phyloP scores from a whole-genome alignment of 2,888 invertebrate genomes.

The Phrixothrix hirtus region DNA sequence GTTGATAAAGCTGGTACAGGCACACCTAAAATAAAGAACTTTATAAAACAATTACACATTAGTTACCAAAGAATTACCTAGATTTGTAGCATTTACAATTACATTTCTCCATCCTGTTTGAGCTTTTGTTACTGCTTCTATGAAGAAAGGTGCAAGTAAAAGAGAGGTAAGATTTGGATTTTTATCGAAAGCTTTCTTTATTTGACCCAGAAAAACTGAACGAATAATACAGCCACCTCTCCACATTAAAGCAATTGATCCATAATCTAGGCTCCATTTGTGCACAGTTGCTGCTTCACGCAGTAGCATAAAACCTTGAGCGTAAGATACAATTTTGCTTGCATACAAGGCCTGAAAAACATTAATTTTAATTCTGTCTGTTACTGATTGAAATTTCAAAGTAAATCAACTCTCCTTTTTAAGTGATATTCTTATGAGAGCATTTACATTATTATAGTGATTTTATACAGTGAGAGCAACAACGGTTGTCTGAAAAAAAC shows the following conservation, averaged over 20 bases:
- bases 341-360: constrained; percentile 87
- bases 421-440: too few species aligned
- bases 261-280: constrained; percentile 95
- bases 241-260: constrained; percentile 99
- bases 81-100: constrained; percentile 66
- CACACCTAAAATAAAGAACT: constrained; percentile 69
- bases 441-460: too few species aligned
- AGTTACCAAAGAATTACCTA: constrained; percentile 41
- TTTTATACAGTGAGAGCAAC: too few species aligned
- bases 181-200: constrained; percentile 90
- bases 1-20: constrained; percentile 92
- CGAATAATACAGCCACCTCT: constrained; percentile 98
- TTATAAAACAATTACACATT: background rate
- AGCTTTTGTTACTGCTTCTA: constrained; percentile 76
- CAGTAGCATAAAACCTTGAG: constrained; percentile 96
- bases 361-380: constrained; percentile 1
- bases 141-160: constrained; percentile 91
- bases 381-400: too few species aligned
- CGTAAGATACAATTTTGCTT: constrained; percentile 97
- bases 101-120: constrained; percentile 87
- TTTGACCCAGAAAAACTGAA: constrained; percentile 86
- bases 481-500: too few species aligned
- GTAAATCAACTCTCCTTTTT: too few species aligned
- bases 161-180: constrained; percentile 86
- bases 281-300: constrained; percentile 89